Evolutionary conservation across 1,140 invertebrate species (phyloP), one percentile per base, ranked within the genome.

Genomic region (Lordiphosa mommai): DNA sequence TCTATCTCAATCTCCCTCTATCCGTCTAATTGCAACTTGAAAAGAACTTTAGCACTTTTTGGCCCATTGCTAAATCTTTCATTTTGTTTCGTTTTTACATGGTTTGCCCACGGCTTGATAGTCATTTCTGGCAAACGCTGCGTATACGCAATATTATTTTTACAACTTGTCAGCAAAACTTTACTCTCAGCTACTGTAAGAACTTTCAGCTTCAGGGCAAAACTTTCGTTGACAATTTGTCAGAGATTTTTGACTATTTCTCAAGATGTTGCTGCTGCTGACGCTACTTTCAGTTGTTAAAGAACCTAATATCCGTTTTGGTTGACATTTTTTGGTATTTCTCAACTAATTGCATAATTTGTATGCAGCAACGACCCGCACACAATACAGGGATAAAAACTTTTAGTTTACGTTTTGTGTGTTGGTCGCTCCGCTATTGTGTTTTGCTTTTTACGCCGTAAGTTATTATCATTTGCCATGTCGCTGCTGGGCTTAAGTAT

Each of bases 311-410:
- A 66, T 55, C 44, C 47, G 16, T 27, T 49, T 57, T 53, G 53
- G 48, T 36, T 41, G 27, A 60, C 32, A 63, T 64, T 53, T 50
- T 30, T 13, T 43, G 36, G 27, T 12, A n/a, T 46, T 29, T 33
- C 29, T 17, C 64, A 74, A 68, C 72, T 86, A 86, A 86, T 86
- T 86, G 77, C 82, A 86, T 82, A 82, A 86, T 84, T 86, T 86
- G 82, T 84, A 86, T 86, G 85, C 82, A 71, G 58, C 50, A 67
- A 40, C 59, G 30, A 32, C 48, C 20, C 58, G 30, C 61, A 61
- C 51, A 61, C 44, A 27, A 51, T 32, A 47, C 34, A 50, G 30
- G 61, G 51, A 60, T 66, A 70, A 50, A 71, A 71, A 82, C 12
- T 76, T 61, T 80, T 63, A 72, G 29, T 41, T 74, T 57, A 53